A percentile compares a stretch with the other conserved stretches of the same genome.
These are phyloP conservation scores for Drosophila parthenogenetica DNA, from an alignment of 2,888 invertebrate species.

Conservation along the genomic window DNA sequence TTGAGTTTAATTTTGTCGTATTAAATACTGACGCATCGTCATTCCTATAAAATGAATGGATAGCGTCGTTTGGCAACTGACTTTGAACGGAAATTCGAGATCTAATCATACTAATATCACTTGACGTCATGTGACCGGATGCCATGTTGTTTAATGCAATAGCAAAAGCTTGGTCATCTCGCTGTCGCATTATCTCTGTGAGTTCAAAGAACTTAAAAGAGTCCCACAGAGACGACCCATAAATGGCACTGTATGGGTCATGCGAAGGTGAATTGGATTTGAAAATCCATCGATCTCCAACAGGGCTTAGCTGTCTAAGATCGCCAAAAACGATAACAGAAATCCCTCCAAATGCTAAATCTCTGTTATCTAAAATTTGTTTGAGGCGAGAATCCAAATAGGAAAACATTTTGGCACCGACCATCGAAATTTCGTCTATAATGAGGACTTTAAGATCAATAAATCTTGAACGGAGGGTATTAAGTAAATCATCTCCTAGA, in stretches of 20 bases:
- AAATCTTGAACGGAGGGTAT: constrained; percentile 8
- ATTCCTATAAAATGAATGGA: not conserved
- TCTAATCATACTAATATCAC: not conserved
- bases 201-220: constrained; percentile 24
- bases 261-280: constrained; percentile 13
- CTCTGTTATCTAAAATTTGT: too few species aligned
- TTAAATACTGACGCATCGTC: not conserved
- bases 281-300: constrained; percentile 24
- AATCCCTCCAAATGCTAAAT: too few species aligned
- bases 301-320: constrained; percentile 21
- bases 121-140: constrained; percentile 1
- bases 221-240: constrained; percentile 17
- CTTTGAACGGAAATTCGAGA: not conserved
- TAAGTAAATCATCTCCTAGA: constrained; percentile 9
- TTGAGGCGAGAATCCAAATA: too few species aligned
- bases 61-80: not conserved
- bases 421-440: constrained; percentile 27
- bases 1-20: not conserved
- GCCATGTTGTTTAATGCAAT: constrained; percentile 22
- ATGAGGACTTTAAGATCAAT: constrained; percentile 22
- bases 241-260: constrained; percentile 21
- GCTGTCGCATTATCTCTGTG: constrained; percentile 23
- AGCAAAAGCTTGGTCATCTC: constrained; percentile 21
- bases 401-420: constrained; percentile 9
- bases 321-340: constrained; percentile 29